These are phyloP conservation scores for Chouioia cunea DNA, from an alignment of 2,888 invertebrate species.

Conservation along the genomic window DNA sequence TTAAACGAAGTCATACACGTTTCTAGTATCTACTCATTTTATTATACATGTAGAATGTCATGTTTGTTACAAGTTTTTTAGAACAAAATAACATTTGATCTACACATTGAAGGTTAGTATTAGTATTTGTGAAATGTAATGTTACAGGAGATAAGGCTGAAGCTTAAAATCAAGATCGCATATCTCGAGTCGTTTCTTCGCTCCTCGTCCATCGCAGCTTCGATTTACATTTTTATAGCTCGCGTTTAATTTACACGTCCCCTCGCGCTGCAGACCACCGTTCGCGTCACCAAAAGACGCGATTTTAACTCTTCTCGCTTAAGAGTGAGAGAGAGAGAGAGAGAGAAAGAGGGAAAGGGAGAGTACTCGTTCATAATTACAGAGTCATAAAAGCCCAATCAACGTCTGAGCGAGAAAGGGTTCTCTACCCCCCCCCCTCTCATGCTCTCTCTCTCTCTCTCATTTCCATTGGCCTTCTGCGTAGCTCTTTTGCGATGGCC, in stretches of 20 bases:
- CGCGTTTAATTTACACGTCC: slow-evolving; percentile 26
- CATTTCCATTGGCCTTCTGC: slow-evolving; percentile 34
- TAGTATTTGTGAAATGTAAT: too few relatives aligned
- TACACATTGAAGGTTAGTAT: too few relatives aligned
- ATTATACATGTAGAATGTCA: too few relatives aligned
- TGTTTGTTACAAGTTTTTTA: too few relatives aligned
- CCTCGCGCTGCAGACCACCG: not conserved
- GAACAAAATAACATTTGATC: too few relatives aligned
- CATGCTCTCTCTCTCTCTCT: slow-evolving; percentile 19
- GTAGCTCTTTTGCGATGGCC: slow-evolving; percentile 47
- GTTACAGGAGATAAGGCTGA: too few relatives aligned
- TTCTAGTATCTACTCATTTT: too few relatives aligned
- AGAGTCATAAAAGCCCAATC: slow-evolving; percentile 60
- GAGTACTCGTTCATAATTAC: slow-evolving; percentile 53
- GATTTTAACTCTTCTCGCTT: too few relatives aligned
- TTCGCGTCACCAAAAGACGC: not conserved
- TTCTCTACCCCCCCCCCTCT: slow-evolving; percentile 13
- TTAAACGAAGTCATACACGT: too few relatives aligned
- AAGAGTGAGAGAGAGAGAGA: too few relatives aligned
- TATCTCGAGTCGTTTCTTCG: not conserved
- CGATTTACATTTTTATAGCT: slow-evolving; percentile 35
- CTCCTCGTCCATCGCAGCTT: not conserved
- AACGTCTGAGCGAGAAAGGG: slow-evolving; percentile 46
- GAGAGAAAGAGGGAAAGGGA: too few relatives aligned
- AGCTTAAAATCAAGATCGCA: not conserved